Base-by-base conservation (phyloP, 2,113 vertebrate genomes). In the Elephas maximus region DNA sequence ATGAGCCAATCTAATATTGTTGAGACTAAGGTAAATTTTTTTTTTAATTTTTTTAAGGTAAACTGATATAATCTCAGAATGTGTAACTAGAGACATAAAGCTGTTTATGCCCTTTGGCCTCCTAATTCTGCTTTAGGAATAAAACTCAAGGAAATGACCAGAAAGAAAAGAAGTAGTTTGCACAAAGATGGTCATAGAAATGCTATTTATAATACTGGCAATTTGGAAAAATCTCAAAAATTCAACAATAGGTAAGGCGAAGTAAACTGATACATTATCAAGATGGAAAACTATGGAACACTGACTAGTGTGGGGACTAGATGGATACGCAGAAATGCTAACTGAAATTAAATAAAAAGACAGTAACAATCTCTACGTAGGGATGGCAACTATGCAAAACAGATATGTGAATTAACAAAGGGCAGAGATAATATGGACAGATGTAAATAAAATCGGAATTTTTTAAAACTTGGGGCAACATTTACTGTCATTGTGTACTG, bases 181-280 rank as follows among this genome's bases (percentile, higher is more conserved):
- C 67, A 91, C 83, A 93, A 88, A 96, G 87, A 97, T 91, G 57
- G 71, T 91, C 83, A 96, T 63, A 95, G 91, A 96, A 96, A 89
- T 91, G 73, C 67, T 97, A 91, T 90, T 96, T 95, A 96, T 90
- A 96, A 82, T 48, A 86, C 80, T 86, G 85, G 37, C 90, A 95
- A 91, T 73, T 60, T 96, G 92, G 96, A 96, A 90, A 95, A 83
- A 53, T 90, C 37, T 92, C 90, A 94, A 80, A 92, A 69, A 57
- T 86, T 96, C 80, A 76, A 94, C 90, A 92, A 94, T 88, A 92
- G 15, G 82, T 74, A 76, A 90, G 77, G 81, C 51, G 67, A 37
- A 95, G 76, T 82, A 95, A 90, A 82, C 28, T 2, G 11, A 33
- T 62, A 17, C 12, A 90, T 78, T 90, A 87, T 79, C 69, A 87